These are phyloP conservation scores for Plestiodon gilberti DNA, from an alignment of 2,113 vertebrate genomes.

Conservation along the genomic window DNA sequence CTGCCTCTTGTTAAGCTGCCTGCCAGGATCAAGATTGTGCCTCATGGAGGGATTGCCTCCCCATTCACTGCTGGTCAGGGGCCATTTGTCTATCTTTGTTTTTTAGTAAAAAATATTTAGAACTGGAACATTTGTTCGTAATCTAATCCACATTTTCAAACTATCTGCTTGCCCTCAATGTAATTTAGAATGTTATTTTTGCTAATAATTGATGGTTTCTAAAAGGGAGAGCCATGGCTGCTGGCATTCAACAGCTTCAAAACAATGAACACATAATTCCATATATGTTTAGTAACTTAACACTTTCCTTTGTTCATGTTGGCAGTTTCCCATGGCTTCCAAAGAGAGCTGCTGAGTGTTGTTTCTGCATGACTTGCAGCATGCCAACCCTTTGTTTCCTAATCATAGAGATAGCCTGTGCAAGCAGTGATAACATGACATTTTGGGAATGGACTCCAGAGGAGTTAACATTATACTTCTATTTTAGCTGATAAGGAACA, in stretches of 20 bases:
- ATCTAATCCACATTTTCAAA: neutral
- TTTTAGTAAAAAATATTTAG: neutral
- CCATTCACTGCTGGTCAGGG: neutral
- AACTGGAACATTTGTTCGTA: neutral
- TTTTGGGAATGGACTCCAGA: constrained; percentile 6
- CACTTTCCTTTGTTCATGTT: constrained; percentile 25
- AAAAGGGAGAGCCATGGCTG: constrained; percentile 2
- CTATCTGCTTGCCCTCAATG: neutral
- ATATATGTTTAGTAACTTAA: neutral
- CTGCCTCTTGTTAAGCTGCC: neutral
- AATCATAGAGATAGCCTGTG: neutral
- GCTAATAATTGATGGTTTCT: neutral
- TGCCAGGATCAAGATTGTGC: neutral
- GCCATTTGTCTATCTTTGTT: neutral
- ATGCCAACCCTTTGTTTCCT: constrained; percentile 34
- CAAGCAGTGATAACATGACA: constrained; percentile 10
- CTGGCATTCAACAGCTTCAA: constrained; percentile 20
- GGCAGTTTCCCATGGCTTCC: constrained; percentile 16
- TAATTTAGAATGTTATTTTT: neutral
- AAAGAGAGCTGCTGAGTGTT: neutral
- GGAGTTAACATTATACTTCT: constrained; percentile 5
- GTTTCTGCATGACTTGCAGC: constrained; percentile 15
- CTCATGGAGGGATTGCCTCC: too few species aligned
- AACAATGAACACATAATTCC: neutral
- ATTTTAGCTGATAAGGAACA: constrained; percentile 20